These are phyloP conservation scores for Aricia agestis DNA, from an alignment of 1,140 invertebrate genomes.

Conservation along the genomic window DNA sequence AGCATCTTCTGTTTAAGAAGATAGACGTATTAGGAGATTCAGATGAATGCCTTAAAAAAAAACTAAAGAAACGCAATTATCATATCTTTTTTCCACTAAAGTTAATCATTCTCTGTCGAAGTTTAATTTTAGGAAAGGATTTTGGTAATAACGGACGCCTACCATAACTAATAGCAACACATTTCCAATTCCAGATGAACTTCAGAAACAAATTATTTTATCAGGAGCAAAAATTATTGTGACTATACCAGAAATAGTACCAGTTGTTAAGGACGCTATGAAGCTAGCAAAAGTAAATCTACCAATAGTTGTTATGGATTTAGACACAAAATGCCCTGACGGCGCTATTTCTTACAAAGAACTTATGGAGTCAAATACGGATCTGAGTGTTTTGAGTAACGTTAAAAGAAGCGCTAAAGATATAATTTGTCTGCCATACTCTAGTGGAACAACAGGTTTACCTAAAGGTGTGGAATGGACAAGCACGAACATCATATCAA, in stretches of 20 bases:
- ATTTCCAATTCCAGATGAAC: slow-evolving; percentile 81
- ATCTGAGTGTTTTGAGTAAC: slow-evolving; percentile 66
- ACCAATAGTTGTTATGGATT: slow-evolving; percentile 76
- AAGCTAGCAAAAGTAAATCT: slow-evolving; percentile 64
- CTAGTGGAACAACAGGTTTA: slow-evolving; percentile 92
- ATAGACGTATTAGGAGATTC: too few relatives aligned
- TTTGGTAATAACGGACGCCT: too few relatives aligned
- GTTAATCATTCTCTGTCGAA: too few relatives aligned
- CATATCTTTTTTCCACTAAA: too few relatives aligned
- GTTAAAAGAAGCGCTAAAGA: slow-evolving; percentile 65
- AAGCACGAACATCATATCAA: slow-evolving; percentile 80
- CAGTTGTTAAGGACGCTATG: slow-evolving; percentile 67
- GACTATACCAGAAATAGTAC: slow-evolving; percentile 74
- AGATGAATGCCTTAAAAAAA: too few relatives aligned
- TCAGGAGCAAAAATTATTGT: slow-evolving; percentile 82
- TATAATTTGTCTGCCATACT: slow-evolving; percentile 79
- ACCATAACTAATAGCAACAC: background rate
- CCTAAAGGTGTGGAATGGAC: slow-evolving; percentile 92
- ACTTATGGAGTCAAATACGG: slow-evolving; percentile 58
- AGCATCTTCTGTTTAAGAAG: too few relatives aligned
- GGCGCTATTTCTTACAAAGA: slow-evolving; percentile 78
- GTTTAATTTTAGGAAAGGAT: too few relatives aligned
- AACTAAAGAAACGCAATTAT: too few relatives aligned
- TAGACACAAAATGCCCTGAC: slow-evolving; percentile 54
- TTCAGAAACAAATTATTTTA: slow-evolving; percentile 81